Base-by-base conservation (phyloP, 2,113 vertebrate species). In the Podarcis muralis region DNA sequence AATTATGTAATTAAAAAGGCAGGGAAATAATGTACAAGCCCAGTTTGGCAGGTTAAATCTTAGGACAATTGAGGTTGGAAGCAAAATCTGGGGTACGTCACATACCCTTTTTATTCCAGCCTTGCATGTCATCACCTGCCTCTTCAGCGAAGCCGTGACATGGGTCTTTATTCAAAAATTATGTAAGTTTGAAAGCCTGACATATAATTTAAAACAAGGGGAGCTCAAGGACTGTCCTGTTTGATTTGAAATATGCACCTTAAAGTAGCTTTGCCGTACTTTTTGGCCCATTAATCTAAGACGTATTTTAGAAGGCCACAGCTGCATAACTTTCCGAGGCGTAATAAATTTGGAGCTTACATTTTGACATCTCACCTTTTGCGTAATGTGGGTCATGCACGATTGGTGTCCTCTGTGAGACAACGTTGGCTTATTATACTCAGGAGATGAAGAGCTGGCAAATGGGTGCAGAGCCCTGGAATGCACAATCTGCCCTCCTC, bases 261-360 rank as follows among this genome's bases (percentile, higher is more conserved):
- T 48, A 87, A 86, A 30, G 43, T 84, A 65, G 27, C 0, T 71
- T 87, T 32, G 40, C 23, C 77, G 27, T 76, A 6, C 57, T 4
- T 13, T 53, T 0, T 0, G 12, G 59, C 69, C 1, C 1, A 59
- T 62, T 35, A 53, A 1, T 66, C 32, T 2, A 6, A 6, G 13
- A 30, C 81, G 43, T 3, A 4, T 32, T 77, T 83, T 30, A 40
- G n/a, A 2, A 84, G n/a, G 65, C 15, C 5, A 40, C 15, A 87
- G 65, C 30, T 48, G 79, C 83, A 5, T 32, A 87, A 71, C 83
- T 87, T 87, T 81, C 40, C 3, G 11, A 35, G 43, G 16, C 8
- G 43, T 35, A 11, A 65, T 90, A 87, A 87, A 87, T 87, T 43
- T 72, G 62, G 85, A 35, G 89, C 80, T 87, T 83, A 83, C 0